Evolutionary conservation across 2,113 vertebrate genomes (phyloP), one percentile per base, ranked within the genome.

Genomic region (Dipodomys ordii): DNA sequence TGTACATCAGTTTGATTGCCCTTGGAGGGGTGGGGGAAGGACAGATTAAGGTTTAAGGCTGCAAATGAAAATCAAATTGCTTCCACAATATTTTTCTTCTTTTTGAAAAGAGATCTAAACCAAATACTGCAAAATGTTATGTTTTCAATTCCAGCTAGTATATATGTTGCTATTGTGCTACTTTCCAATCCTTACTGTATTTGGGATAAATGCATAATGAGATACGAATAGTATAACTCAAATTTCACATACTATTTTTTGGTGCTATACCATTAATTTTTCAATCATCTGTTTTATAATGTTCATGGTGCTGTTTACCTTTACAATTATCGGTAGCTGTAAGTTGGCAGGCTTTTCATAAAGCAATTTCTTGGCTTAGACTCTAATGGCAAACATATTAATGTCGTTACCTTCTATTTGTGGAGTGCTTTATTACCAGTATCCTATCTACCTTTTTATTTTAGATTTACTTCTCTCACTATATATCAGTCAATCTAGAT

Each of bases 241-340:
- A 88, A 74, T 82, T 85, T 64, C 46, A 85, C 46, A 65, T 73
- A 65, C 46, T 88, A 28, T 71, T 84, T 69, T 90, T 80, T 57
- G 39, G 90, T 82, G 35, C 83, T 9, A 7, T 74, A 23, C 69
- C 80, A 90, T 87, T 95, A 68, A 60, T 79, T 95, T 96, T 91
- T 85, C 83, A 82, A 6, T 93, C 77, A 19, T 93, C 77, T 80
- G 12, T 46, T 84, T 69, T 87, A 35, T 74, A 23, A 80, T 67
- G 73, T 83, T 92, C 49, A 80, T 87, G 77, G 11, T 28, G 19
- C 18, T 76, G 12, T 53, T 90, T 28, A 20, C 27, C 53, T 89
- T 53, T n/a, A 3, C 6, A 12, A 28, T 74, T 25, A 68, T 22
- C 77, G 83, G 86, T 89, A 72, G 73, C 85, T n/a, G 22, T 78